Evolutionary conservation across 1,140 invertebrate species (phyloP).

Genomic region (Heliconius nattereri): DNA sequence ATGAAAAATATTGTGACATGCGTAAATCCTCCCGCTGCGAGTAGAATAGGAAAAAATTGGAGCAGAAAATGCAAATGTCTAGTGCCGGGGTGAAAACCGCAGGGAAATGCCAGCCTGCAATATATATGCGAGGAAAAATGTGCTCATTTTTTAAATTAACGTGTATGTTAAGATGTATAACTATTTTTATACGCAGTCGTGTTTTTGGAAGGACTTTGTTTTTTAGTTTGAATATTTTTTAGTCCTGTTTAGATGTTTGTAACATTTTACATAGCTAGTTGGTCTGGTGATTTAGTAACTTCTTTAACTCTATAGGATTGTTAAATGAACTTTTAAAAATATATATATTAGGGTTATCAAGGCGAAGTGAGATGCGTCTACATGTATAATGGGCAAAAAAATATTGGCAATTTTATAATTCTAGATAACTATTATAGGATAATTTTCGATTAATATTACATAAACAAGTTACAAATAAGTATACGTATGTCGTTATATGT

Average conservation of each 20-base stretch:
- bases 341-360: too few relatives aligned
- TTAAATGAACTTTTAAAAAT: too few relatives aligned
- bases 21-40: background rate
- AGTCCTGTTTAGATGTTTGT: too few relatives aligned
- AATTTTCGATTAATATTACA: too few relatives aligned
- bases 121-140: conserved; percentile 18
- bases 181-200: background rate
- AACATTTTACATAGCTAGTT: too few relatives aligned
- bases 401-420: background rate
- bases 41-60: conserved; percentile 12
- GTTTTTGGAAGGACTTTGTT: background rate
- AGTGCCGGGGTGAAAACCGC: conserved; percentile 5
- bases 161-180: background rate
- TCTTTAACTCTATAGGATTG: too few relatives aligned
- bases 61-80: conserved; percentile 12
- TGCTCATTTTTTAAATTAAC: conserved; percentile 22
- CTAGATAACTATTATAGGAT: too few relatives aligned
- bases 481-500: too few relatives aligned
- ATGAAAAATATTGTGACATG: conserved; percentile 9
- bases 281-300: too few relatives aligned
- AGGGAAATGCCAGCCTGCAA: conserved; percentile 14
- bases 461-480: too few relatives aligned
- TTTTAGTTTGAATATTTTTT: background rate
- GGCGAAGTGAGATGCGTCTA: too few relatives aligned
- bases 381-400: too few relatives aligned